Conservation (phyloP, 1,140 invertebrate species). For the Lepidostoma basale region DNA sequence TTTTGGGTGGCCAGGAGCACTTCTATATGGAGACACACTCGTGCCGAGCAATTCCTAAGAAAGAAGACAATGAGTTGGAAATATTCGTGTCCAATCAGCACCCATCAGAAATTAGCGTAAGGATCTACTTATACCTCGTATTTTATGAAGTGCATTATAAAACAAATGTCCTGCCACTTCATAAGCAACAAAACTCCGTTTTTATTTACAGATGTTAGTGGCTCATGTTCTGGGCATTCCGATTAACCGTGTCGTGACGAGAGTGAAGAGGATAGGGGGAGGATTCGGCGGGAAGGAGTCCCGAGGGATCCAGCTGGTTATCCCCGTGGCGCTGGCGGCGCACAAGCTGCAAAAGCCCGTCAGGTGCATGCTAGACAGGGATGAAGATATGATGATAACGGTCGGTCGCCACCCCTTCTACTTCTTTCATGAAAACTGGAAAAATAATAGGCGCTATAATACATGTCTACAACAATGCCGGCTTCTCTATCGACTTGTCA, state of each 20-base stretch:
- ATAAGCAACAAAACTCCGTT: too few relatives aligned
- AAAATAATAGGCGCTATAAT: conserved; percentile 74
- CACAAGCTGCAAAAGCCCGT: conserved; percentile 78
- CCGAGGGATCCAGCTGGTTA: conserved; percentile 64
- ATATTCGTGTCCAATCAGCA: conserved; percentile 88
- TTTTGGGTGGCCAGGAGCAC: conserved; percentile 92
- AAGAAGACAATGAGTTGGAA: conserved; percentile 85
- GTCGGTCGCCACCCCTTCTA: conserved; percentile 90
- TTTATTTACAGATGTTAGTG: conserved; percentile 69
- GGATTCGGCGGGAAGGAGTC: conserved; percentile 97
- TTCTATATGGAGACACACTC: conserved; percentile 91
- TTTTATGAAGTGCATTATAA: conserved; percentile 10
- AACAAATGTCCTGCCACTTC: neutral
- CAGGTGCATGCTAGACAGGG: conserved; percentile 87
- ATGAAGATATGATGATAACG: conserved; percentile 91
- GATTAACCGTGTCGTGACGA: conserved; percentile 75
- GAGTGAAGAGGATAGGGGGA: conserved; percentile 88
- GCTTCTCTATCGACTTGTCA: conserved; percentile 85
- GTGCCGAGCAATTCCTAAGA: conserved; percentile 72
- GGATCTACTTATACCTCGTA: neutral
- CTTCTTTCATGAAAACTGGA: conserved; percentile 76
- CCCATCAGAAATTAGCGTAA: conserved; percentile 72
- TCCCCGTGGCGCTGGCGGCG: conserved; percentile 75
- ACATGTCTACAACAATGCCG: conserved; percentile 82
- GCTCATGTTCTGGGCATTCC: conserved; percentile 77